Percentiles rank a stretch among this genome's conserved stretches.
These are phyloP conservation scores for Halocaridina rubra DNA, from an alignment of 2,888 invertebrate genomes.

Conservation along the genomic window DNA sequence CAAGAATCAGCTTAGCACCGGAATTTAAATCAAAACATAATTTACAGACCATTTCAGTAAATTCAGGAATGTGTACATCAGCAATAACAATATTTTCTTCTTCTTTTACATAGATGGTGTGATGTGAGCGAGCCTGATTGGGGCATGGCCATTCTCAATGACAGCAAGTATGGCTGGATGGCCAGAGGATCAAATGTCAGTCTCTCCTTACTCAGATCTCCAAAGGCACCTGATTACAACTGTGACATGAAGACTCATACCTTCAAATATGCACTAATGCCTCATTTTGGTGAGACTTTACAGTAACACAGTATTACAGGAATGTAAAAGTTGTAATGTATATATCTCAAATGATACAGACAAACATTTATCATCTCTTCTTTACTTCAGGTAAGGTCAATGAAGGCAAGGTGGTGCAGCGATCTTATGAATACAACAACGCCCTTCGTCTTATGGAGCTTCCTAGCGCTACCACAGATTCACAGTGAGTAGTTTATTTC, in stretches of 20 bases:
- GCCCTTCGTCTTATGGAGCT: conserved; percentile 63
- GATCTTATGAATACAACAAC: conserved; percentile 55
- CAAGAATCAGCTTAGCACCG: too few species aligned
- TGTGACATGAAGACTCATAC: conserved; percentile 71
- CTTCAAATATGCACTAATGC: conserved; percentile 71
- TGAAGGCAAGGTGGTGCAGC: conserved; percentile 24
- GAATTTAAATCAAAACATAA: too few species aligned
- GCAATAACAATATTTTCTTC: too few species aligned
- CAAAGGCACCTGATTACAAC: conserved; percentile 71
- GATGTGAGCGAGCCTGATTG: conserved; percentile 70
- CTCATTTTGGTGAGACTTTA: conserved; percentile 69
- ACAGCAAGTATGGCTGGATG: conserved; percentile 71
- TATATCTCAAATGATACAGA: too few species aligned
- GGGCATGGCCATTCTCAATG: conserved; percentile 71
- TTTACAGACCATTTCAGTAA: too few species aligned
- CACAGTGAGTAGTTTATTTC: too few species aligned
- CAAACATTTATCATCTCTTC: neutral
- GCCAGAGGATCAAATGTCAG: conserved; percentile 68
- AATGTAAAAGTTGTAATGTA: too few species aligned
- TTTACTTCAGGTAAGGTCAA: conserved; percentile 23
- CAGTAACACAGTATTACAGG: too few species aligned
- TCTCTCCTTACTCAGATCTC: conserved; percentile 70
- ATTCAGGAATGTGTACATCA: too few species aligned
- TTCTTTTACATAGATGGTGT: conserved; percentile 68
- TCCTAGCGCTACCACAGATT: neutral